phyloP scores from a whole-genome alignment of 2,113 vertebrate species.

The Brachionichthys hirsutus region DNA sequence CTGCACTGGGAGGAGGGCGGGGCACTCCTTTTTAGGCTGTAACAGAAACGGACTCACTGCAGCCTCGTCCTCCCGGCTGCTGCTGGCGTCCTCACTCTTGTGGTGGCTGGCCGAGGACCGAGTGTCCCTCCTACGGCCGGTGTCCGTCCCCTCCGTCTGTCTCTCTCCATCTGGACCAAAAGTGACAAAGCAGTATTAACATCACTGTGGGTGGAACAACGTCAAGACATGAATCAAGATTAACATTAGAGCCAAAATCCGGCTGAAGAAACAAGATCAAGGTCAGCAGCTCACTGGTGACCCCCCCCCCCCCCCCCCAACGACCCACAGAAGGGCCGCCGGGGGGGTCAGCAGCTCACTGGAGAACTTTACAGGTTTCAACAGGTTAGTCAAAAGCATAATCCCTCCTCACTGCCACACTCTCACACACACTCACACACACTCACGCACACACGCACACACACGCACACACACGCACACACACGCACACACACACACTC shows the following conservation, averaged over 20 bases:
- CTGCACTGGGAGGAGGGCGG: no score
- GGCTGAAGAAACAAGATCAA: no score
- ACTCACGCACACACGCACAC: no score
- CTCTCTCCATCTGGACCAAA: constrained; percentile 85
- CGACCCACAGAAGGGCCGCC: no score
- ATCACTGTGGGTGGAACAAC: constrained; percentile 2
- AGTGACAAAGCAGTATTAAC: constrained; percentile 12
- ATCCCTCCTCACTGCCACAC: constrained; percentile 24
- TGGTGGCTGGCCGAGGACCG: constrained; percentile 67
- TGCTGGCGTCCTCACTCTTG: constrained; percentile 85
- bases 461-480: neutral
- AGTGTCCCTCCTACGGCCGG: constrained; percentile 72
- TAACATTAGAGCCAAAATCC: no score
- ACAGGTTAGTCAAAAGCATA: constrained; percentile 35
- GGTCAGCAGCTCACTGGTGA: no score
- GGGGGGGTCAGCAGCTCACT: no score
- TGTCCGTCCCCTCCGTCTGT: constrained; percentile 82
- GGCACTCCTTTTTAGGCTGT: no score
- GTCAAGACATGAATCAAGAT: no score
- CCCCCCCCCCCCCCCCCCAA: no score
- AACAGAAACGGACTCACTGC: constrained; percentile 72
- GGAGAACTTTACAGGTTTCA: no score
- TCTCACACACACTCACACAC: neutral
- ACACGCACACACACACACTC: no score
- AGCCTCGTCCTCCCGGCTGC: constrained; percentile 89